Evolutionary conservation across 2,113 vertebrate species (phyloP), one percentile per base, ranked within the genome.

Genomic region (Tiliqua scincoides): DNA sequence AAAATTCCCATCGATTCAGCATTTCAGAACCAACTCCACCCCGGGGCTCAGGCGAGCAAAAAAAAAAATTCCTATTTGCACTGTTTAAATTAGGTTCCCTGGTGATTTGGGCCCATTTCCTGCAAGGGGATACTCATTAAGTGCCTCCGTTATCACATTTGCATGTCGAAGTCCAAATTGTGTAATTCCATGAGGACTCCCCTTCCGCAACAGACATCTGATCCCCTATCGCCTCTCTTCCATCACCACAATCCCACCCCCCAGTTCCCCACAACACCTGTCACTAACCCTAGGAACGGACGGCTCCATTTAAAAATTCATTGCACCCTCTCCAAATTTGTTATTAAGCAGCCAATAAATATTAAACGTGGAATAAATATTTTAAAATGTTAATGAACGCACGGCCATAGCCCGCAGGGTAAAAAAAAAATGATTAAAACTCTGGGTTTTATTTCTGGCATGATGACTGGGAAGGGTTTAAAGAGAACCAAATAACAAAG

Each of bases 321-420:
- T 81, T 84, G 87, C 71, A 27, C 17, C 5, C 4, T 3, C 65
- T 90, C 77, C 70, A 85, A 89, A 83, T 85, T 74, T 25, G 35
- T 17, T 84, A 83, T 81, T 83, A 89, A 94, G 85, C 83, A 92
- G 89, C 52, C 93, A 92, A 92, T 91, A 92, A 91, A 93, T 91
- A 94, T 91, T 89, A 93, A 93, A 90, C 21, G 79, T 83, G 77
- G 59, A 40, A 90, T 90, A 80, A 93, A 89, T 91, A 91, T 89
- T 91, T 94, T 35, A 82, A 85, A 89, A 71, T 63, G 76, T 79
- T 83, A 88, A 89, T 77, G 88, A 87, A 48, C 9, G 18, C 1
- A 74, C 74, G 86, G 12, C 43, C 32, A 83, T 21, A 79, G 85
- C 87, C 61, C 7, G 85, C 85, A 88, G 87, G 63, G 14, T 67